Percentiles rank a stretch among this genome's conserved stretches.
phyloP scores from a whole-genome alignment of 2,113 vertebrate species.

The Balaeniceps rex region DNA sequence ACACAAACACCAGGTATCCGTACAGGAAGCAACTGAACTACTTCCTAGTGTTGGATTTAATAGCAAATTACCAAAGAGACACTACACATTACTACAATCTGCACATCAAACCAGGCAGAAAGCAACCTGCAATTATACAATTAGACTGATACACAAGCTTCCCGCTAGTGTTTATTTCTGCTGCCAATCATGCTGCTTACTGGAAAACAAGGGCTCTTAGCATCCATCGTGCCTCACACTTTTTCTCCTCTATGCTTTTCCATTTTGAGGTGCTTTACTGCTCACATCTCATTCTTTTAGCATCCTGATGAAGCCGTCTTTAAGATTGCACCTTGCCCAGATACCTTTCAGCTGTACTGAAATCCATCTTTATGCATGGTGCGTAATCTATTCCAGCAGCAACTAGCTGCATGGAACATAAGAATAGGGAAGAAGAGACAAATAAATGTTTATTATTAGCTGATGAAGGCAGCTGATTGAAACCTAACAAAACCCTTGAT shows the following conservation, averaged over 20 bases:
- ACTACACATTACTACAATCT: conserved; percentile 45
- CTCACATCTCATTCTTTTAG: background rate
- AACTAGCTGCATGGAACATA: background rate
- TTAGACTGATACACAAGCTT: conserved; percentile 64
- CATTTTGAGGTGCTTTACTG: background rate
- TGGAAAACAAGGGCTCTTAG: conserved; percentile 59
- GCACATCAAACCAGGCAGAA: conserved; percentile 60
- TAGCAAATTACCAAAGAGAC: conserved; percentile 52
- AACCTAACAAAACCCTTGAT: background rate
- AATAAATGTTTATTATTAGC: background rate
- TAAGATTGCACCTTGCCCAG: background rate
- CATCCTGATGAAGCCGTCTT: background rate
- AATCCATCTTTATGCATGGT: background rate
- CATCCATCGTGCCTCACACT: background rate
- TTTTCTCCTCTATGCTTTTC: background rate
- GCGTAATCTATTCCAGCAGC: background rate
- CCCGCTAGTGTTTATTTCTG: conserved; percentile 66
- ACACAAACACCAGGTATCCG: background rate
- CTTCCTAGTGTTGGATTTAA: conserved; percentile 21
- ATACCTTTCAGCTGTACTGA: background rate
- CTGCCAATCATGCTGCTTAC: conserved; percentile 61
- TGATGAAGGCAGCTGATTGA: background rate
- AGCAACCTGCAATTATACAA: conserved; percentile 71
- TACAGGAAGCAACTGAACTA: background rate
- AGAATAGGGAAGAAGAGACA: background rate